These are phyloP conservation scores for Alca torda DNA, from an alignment of 2,797 vertebrate genomes.

Conservation along the genomic window DNA sequence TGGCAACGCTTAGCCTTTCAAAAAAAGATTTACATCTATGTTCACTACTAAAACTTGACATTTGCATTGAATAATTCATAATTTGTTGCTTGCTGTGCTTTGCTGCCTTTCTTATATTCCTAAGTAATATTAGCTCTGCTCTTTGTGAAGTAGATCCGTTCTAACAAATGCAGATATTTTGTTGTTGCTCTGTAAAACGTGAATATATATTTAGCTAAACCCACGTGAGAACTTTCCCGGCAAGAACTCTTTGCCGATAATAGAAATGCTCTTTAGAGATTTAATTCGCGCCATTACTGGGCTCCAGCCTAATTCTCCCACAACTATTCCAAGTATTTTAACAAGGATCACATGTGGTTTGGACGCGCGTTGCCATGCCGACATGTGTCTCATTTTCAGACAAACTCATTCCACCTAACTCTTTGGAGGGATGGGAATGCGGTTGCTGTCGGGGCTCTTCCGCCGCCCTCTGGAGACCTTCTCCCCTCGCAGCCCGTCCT, in stretches of 20 bases:
- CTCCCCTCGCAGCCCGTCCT: accelerated
- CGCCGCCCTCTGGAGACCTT: neutral
- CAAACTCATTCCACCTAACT: neutral
- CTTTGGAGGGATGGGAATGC: accelerated
- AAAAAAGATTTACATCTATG: constrained; percentile 33
- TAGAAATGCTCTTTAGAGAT: neutral
- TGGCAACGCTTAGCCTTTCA: constrained; percentile 33
- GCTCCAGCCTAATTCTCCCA: neutral
- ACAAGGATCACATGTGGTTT: neutral
- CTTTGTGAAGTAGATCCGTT: neutral
- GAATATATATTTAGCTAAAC: neutral
- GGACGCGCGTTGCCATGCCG: neutral
- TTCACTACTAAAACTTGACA: constrained; percentile 14
- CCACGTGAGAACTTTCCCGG: neutral
- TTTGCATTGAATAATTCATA: constrained; percentile 18
- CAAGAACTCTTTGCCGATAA: neutral
- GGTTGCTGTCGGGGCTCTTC: neutral
- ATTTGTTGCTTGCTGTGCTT: constrained; percentile 18
- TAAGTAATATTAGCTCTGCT: neutral
- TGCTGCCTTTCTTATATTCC: neutral
- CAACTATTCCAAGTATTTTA: neutral
- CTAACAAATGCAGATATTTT: neutral
- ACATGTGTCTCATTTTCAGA: neutral
- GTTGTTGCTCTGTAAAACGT: neutral
- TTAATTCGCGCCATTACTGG: neutral